phyloP scores from a whole-genome alignment of 2,888 invertebrate genomes.

The Nasonia oneida region DNA sequence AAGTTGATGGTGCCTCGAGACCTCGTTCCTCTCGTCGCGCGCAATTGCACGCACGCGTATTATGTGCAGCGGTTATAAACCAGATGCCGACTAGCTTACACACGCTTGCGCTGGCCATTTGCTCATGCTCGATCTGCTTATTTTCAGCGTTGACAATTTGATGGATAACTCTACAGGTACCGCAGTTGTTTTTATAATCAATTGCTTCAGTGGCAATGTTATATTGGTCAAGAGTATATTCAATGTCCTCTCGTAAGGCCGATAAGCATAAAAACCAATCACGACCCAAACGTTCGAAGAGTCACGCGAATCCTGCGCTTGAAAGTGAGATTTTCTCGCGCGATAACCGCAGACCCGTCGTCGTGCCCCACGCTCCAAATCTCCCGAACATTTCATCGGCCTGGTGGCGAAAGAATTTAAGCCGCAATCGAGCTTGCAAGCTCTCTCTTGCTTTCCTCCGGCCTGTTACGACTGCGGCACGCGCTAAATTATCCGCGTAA shows the following conservation, averaged over 20 bases:
- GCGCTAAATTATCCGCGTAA: constrained; percentile 7
- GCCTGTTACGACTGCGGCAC: constrained; percentile 1
- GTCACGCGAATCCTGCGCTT: not conserved
- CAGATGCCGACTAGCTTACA: too few relatives aligned
- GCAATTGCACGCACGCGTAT: too few relatives aligned
- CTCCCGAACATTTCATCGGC: constrained; percentile 1
- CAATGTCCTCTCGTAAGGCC: too few relatives aligned
- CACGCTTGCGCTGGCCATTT: too few relatives aligned
- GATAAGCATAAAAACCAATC: too few relatives aligned
- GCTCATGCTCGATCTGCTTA: too few relatives aligned
- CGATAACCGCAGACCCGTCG: not conserved
- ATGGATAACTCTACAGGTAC: too few relatives aligned
- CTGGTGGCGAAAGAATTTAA: not conserved
- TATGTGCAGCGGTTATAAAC: too few relatives aligned
- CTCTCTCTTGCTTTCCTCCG: not conserved
- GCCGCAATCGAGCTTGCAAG: not conserved
- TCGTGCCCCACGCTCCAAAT: not conserved
- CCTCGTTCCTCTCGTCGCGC: not conserved
- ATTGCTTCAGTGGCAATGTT: too few relatives aligned
- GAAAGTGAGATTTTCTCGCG: not conserved
- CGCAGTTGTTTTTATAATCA: too few relatives aligned
- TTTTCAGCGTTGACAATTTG: too few relatives aligned
- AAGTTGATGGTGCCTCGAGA: constrained; percentile 11
- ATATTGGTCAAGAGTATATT: too few relatives aligned
- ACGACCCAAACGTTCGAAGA: not conserved